A percentile compares a stretch with the other conserved stretches of the same genome.
These are phyloP conservation scores for Furcula furcula DNA, from an alignment of 2,888 invertebrate genomes.

Conservation along the genomic window DNA sequence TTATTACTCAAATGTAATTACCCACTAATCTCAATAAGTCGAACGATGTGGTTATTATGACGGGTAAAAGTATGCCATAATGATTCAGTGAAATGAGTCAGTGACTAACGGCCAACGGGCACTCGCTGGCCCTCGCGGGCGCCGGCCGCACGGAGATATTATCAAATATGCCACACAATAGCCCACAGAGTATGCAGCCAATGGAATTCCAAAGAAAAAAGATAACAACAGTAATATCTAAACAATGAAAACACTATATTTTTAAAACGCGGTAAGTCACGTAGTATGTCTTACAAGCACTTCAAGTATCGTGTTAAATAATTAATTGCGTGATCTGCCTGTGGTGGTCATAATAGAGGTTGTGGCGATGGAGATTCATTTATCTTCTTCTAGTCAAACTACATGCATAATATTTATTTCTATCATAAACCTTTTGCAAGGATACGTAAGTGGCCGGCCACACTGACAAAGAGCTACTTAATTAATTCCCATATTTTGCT, in stretches of 20 bases:
- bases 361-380: too few species aligned
- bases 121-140: constrained; percentile 13
- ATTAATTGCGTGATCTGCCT: too few species aligned
- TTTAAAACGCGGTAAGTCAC: not conserved
- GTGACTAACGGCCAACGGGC: constrained; percentile 16
- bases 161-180: constrained; percentile 3
- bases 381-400: too few species aligned
- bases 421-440: too few species aligned
- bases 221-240: constrained; percentile 2
- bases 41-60: constrained; percentile 1
- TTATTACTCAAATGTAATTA: too few species aligned
- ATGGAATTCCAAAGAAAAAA: constrained; percentile 1
- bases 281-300: too few species aligned
- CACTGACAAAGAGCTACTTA: too few species aligned
- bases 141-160: constrained; percentile 4
- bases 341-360: too few species aligned
- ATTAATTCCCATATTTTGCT: too few species aligned
- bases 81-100: constrained; percentile 23
- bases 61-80: constrained; percentile 36
- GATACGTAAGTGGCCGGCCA: too few species aligned
- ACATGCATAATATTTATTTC: too few species aligned
- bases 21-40: not conserved
- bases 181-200: not conserved
- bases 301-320: too few species aligned
- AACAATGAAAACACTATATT: not conserved